Evolutionary conservation across 1,140 invertebrate genomes (phyloP).

Genomic region (Cylas formicarius): DNA sequence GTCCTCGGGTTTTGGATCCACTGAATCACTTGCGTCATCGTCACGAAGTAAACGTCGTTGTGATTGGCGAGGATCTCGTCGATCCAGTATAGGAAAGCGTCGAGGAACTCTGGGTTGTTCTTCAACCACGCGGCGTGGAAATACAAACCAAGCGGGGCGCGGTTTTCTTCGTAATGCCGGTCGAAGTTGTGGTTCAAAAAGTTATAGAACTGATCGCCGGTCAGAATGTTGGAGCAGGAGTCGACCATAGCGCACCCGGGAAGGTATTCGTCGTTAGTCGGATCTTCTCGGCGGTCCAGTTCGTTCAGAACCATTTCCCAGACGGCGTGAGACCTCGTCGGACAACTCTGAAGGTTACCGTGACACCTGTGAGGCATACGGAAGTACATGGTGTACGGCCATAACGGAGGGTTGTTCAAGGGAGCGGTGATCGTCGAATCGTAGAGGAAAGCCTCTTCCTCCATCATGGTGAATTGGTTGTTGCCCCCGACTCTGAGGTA

Average conservation of each 20-base stretch:
- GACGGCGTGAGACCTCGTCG: slow-evolving; percentile 84
- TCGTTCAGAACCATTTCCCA: slow-evolving; percentile 99
- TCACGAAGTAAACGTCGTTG: slow-evolving; percentile 93
- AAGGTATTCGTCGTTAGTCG: slow-evolving; percentile 82
- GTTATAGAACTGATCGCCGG: slow-evolving; percentile 90
- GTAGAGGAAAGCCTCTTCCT: slow-evolving; percentile 92
- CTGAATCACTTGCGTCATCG: slow-evolving; percentile 95
- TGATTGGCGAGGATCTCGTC: slow-evolving; percentile 82
- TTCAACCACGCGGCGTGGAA: slow-evolving; percentile 95
- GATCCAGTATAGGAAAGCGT: slow-evolving; percentile 90
- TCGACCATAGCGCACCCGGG: slow-evolving; percentile 95
- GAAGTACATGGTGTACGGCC: slow-evolving; percentile 98
- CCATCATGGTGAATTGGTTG: slow-evolving; percentile 97
- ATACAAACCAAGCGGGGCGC: slow-evolving; percentile 86
- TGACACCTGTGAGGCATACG: slow-evolving; percentile 92
- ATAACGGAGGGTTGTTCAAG: slow-evolving; percentile 84
- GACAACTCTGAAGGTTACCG: slow-evolving; percentile 88
- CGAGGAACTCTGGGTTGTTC: slow-evolving; percentile 88
- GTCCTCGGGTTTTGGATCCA: slow-evolving; percentile 93
- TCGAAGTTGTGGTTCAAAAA: slow-evolving; percentile 95
- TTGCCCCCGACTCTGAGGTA: slow-evolving; percentile 91
- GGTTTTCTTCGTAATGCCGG: slow-evolving; percentile 88
- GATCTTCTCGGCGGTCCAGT: slow-evolving; percentile 85
- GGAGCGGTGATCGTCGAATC: slow-evolving; percentile 93
- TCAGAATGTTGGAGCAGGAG: slow-evolving; percentile 89